These are phyloP conservation scores for Kuschelorhynchus macadamiae DNA, from an alignment of 2,888 invertebrate genomes.

Conservation along the genomic window DNA sequence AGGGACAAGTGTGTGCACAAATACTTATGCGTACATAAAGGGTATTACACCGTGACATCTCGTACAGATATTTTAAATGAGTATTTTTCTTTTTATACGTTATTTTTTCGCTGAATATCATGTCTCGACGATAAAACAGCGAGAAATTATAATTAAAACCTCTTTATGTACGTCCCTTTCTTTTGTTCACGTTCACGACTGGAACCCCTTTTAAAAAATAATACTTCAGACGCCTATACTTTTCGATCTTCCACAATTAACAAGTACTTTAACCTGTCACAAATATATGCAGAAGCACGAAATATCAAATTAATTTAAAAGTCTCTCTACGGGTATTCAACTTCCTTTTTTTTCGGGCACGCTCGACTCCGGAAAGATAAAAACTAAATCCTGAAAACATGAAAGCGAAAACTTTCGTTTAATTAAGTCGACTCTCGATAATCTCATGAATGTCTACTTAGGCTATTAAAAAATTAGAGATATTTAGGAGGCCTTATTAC, in stretches of 20 bases:
- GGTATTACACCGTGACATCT: constrained; percentile 4
- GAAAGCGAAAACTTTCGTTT: too few relatives aligned
- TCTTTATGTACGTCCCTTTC: not conserved
- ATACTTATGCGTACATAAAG: not conserved
- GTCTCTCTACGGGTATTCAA: too few relatives aligned
- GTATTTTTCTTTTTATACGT: not conserved
- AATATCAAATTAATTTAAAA: not conserved
- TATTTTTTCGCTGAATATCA: not conserved
- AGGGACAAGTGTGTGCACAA: constrained; percentile 26
- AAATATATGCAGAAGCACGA: constrained; percentile 15
- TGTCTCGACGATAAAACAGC: not conserved
- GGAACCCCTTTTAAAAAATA: not conserved
- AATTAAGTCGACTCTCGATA: too few relatives aligned
- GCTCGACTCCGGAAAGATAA: too few relatives aligned
- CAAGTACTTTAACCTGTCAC: constrained; percentile 8
- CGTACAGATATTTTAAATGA: not conserved
- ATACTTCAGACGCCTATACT: constrained; percentile 18
- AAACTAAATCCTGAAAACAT: too few relatives aligned
- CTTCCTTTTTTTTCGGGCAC: too few relatives aligned
- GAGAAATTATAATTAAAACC: not conserved
- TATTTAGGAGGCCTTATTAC: too few relatives aligned
- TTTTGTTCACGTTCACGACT: not conserved
- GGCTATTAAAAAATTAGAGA: too few relatives aligned
- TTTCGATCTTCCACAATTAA: constrained; percentile 13
- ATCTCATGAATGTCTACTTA: too few relatives aligned